Evolutionary conservation across 2,888 invertebrate species (phyloP).

Genomic region (Frankliniella intonsa): DNA sequence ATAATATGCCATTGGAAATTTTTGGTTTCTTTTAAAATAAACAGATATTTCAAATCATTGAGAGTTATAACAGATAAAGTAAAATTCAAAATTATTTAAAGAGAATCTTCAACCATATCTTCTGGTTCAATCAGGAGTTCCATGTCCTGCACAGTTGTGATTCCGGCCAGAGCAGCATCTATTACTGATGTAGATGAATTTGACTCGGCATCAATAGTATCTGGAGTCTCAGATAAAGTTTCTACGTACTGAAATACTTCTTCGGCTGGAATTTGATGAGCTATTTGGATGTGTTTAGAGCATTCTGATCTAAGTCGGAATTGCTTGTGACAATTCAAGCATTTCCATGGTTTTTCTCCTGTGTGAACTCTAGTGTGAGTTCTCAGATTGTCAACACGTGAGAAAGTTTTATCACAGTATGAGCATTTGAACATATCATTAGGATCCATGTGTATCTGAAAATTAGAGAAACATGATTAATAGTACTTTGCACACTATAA

Average conservation of each 20-base stretch:
- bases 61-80: background rate
- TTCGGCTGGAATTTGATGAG: background rate
- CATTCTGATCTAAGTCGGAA: background rate
- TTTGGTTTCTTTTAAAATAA: too few species aligned
- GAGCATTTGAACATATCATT: background rate
- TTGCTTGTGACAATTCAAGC: background rate
- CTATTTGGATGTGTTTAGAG: background rate
- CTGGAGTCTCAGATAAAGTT: background rate
- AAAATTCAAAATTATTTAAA: background rate
- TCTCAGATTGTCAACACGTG: background rate
- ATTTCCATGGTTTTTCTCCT: conserved; percentile 8
- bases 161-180: background rate
- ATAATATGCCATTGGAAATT: too few species aligned
- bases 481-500: background rate
- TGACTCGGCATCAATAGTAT: background rate
- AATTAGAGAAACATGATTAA: background rate
- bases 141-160: background rate
- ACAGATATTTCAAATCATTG: background rate
- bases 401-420: background rate
- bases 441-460: background rate
- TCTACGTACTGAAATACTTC: background rate
- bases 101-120: background rate
- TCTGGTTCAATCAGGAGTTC: background rate
- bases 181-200: background rate
- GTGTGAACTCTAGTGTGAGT: conserved; percentile 6